Base-by-base conservation (phyloP, 2,797 vertebrate species). In the Leucoraja ocellata region DNA sequence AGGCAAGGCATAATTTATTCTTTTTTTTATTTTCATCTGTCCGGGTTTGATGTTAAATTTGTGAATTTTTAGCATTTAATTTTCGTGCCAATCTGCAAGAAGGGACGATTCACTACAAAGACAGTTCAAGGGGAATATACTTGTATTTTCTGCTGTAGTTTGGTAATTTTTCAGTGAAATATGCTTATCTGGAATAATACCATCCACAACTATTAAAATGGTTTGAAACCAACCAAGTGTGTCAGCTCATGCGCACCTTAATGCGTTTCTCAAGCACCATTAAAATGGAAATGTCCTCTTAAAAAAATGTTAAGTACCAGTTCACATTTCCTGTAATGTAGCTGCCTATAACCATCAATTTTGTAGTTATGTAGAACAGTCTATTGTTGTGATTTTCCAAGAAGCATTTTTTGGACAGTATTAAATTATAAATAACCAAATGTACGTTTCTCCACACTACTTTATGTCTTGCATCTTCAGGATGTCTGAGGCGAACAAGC, bases 361-460 rank as follows among this genome's bases (percentile, higher is more conserved):
- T 74, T 92, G 36, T 39, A 74, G 68, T 92, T 74, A 92, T 92
- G 39, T 92, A 14, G 36, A 73, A 92, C 68, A 73, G 39, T 76
- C 90, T 58, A 46, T 46, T 76, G 36, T 74, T 92, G 96, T 96
- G 96, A 95, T 95, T 97, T 95, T 95, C 94, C 94, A 94, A 96
- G 96, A 93, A 95, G 94, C 94, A 94, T 96, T 95, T 95, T 96
- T 96, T 63, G 28, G 10, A 63, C 13, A 88, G 14, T 68, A 36
- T 68, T 88, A 68, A 36, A 65, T 65, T 65, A 68, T 88, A 88
- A 88, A 68, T 63, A 88, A 68, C 84, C 63, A 36, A 88, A 88
- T 88, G 36, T 88, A 68, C n/a, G 36, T 68, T 88, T 68, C n/a
- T 63, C 61, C 14, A 86, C 28, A 14, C 13, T 16, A 25, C 83